Base-by-base conservation (phyloP, 2,888 invertebrate species). In the Dromius quadrimaculatus region DNA sequence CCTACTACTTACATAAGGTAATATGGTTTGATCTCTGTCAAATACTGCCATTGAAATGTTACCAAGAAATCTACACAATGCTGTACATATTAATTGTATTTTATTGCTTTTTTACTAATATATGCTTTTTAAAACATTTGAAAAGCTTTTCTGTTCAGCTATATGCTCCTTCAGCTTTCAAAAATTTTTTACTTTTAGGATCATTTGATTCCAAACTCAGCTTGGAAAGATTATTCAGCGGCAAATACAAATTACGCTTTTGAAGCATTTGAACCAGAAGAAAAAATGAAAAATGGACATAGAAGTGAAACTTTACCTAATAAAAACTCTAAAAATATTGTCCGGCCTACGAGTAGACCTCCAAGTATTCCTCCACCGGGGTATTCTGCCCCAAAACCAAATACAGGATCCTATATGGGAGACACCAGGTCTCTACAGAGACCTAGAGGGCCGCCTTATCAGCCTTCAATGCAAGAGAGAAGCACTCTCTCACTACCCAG, bases 161-260 rank as follows among this genome's bases (percentile, higher is more conserved):
- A 15, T 15, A 5, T n/a, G 13, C 11, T 41, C 2, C 13, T 38
- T 38, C 41, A 20, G 9, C 20, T 43, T 59, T 19, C 9, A 62
- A 17, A n/a, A n/a, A 19, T 32, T 15, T 22, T 2, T 63, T 34
- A 28, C 22, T 61, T 78, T 71, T 85, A 94, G 93, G 93, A 93
- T 76, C 92, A 91, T 76, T 83, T 94, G 54, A 92, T 94, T 75
- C 91, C 92, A 17, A 92, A 89, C 80, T 90, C 92, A 13, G 93
- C 93, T 0, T 95, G 95, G 95, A 93, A 93, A 80, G 95, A 95
- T 79, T 95, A 94, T 80, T 89, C 92, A 0, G 85, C 90, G 0
- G 87, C 90, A 1, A 93, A 92, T 81, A 94, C 93, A 0, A 95
- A 95, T 83, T 95, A 94, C 82, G 95, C 93, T 0, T 95, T 95